Base-by-base conservation (phyloP, 2,888 invertebrate genomes). In the Glaucopsyche alexis region DNA sequence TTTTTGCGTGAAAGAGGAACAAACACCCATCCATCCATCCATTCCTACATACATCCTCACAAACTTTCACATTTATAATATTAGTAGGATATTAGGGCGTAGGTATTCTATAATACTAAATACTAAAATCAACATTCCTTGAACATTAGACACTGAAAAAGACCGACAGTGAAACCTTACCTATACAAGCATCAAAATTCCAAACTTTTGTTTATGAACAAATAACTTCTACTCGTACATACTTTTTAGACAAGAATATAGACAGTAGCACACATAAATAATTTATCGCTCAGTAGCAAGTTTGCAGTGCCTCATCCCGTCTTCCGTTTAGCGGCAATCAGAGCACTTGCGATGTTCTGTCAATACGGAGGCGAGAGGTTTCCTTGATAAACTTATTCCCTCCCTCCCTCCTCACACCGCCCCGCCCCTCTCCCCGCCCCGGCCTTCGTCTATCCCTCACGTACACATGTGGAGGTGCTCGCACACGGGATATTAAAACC, bases 311-410 rank as follows among this genome's bases (percentile, higher is more conserved):
- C 60, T 38, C 60, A 29, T 13, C 84, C 83, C 83, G 82, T 84
- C 88, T 91, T 90, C 87, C 89, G 89, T 85, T 90, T 86, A 88
- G 82, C 87, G 88, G 89, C 91, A 93, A 92, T 91, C 91, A 91
- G 88, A 86, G 83, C 83, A 85, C 87, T 84, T 86, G 87, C 91
- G 90, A 87, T 87, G 91, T 86, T 90, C 88, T 90, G 91, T 92
- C 92, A 92, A 92, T 92, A 92, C 87, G 85, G 85, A 88, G 88
- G 87, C 90, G 90, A 91, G 89, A 90, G 91, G 90, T 90, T 90
- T 89, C 87, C 85, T 87, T 91, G 92, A 92, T 92, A 92, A 92
- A 92, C 90, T 92, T 92, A 92, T 91, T 90, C 89, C 82, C 81
- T 83, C 76, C 85, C 82, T 81, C 82, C 79, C 77, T 78, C 78